phyloP scores from a whole-genome alignment of 2,113 vertebrate genomes.

The Elanoides forficatus region DNA sequence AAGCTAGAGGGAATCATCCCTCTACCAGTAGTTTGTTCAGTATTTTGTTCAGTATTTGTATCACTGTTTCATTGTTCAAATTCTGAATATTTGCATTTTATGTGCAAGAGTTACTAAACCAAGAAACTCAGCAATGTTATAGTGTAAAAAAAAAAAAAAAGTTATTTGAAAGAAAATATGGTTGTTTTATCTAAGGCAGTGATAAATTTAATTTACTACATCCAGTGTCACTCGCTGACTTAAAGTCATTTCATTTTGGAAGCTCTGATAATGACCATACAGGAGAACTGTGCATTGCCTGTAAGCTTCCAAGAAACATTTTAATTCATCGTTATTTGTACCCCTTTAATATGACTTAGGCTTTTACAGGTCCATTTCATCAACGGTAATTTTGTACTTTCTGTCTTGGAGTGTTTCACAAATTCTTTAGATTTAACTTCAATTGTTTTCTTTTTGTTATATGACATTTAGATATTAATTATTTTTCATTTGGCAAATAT shows the following conservation, averaged over 20 bases:
- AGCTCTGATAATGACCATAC: background rate
- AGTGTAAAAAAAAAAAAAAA: background rate
- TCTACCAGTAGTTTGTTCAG: background rate
- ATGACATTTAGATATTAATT: background rate
- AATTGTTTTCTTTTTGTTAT: background rate
- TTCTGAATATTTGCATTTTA: background rate
- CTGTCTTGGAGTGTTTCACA: background rate
- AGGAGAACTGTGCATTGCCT: background rate
- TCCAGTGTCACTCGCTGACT: background rate
- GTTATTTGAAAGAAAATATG: background rate
- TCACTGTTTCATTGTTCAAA: background rate
- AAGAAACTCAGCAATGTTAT: background rate
- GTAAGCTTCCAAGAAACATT: no score
- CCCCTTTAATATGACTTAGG: background rate
- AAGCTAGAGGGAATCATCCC: background rate
- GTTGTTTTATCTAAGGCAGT: background rate
- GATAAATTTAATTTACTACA: background rate
- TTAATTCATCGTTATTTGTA: background rate
- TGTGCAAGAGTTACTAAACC: background rate
- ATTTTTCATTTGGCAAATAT: background rate
- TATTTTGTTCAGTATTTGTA: background rate
- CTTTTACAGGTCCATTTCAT: background rate
- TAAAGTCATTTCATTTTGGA: background rate
- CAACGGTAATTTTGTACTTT: background rate
- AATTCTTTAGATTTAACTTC: background rate